A percentile compares a stretch with the other conserved stretches of the same genome.
Conservation (phyloP, 2,113 vertebrate genomes). For the Struthidea cinerea region DNA sequence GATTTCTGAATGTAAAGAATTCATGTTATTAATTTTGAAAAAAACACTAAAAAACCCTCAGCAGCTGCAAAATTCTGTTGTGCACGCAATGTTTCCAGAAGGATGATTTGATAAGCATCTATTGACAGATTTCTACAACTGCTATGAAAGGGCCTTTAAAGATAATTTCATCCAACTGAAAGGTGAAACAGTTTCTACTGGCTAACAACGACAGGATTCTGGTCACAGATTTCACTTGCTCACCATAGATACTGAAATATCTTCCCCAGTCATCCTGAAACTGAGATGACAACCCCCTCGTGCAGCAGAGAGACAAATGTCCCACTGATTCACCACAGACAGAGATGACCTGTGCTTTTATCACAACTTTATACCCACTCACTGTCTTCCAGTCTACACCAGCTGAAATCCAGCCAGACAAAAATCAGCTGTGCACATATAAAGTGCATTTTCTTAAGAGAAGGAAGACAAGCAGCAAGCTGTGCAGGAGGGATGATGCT, state of each 20-base stretch:
- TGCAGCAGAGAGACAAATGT: background rate
- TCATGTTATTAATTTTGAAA: background rate
- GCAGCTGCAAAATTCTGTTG: background rate
- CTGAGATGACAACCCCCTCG: background rate
- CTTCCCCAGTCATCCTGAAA: background rate
- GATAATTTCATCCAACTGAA: background rate
- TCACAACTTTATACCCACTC: background rate
- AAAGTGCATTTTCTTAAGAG: background rate
- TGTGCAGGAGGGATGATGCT: slow-evolving; percentile 1
- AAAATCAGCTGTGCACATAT: background rate
- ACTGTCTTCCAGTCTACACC: background rate
- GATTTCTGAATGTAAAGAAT: background rate
- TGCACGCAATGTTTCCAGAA: background rate
- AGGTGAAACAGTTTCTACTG: background rate
- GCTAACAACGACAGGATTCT: background rate
- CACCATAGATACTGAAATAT: background rate
- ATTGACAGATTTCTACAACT: background rate
- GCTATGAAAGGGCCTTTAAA: background rate
- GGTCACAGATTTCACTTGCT: background rate
- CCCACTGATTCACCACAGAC: background rate
- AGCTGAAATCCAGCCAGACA: slow-evolving; percentile 22
- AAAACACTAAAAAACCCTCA: background rate
- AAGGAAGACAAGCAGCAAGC: background rate
- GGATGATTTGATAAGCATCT: background rate
- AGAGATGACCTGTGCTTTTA: background rate